These are phyloP conservation scores for Eunapius fragilis DNA, from an alignment of 37 sponge, comb jelly and placozoan species.

Conservation along the genomic window DNA sequence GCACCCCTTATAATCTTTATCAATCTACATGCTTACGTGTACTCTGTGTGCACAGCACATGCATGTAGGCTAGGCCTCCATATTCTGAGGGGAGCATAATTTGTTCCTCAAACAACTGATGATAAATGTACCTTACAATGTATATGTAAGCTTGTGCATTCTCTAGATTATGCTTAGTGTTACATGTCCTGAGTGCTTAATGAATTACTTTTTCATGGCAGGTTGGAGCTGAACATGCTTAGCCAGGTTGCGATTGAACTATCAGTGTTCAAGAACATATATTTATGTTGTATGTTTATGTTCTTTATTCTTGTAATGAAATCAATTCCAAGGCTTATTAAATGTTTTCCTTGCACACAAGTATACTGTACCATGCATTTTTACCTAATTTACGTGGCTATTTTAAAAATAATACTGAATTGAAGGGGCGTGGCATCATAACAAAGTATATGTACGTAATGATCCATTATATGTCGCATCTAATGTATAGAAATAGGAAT, in stretches of 20 bases:
- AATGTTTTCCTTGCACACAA: neutral
- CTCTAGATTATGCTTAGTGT: too few relatives aligned
- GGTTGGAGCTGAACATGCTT: neutral
- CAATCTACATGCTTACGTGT: too few relatives aligned
- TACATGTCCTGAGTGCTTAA: neutral
- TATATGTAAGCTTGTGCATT: too few relatives aligned
- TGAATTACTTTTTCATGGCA: neutral
- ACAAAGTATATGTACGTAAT: neutral
- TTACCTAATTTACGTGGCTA: too few relatives aligned
- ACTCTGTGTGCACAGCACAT: too few relatives aligned
- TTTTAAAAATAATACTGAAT: neutral
- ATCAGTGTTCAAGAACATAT: constrained; percentile 1
- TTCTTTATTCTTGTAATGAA: neutral
- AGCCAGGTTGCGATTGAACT: constrained; percentile 6
- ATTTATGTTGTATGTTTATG: neutral
- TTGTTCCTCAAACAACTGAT: too few relatives aligned
- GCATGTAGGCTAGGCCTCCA: too few relatives aligned
- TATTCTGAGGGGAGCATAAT: too few relatives aligned
- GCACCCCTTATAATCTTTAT: too few relatives aligned
- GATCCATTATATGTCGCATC: neutral
- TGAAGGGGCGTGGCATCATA: neutral
- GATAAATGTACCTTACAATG: too few relatives aligned
- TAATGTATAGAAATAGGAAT: neutral
- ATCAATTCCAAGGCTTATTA: neutral
- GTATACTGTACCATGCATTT: too few relatives aligned